A percentile compares a stretch with the other conserved stretches of the same genome.
Conservation (phyloP, 2,797 vertebrate species). For the Dendrocincla tyrannina region DNA sequence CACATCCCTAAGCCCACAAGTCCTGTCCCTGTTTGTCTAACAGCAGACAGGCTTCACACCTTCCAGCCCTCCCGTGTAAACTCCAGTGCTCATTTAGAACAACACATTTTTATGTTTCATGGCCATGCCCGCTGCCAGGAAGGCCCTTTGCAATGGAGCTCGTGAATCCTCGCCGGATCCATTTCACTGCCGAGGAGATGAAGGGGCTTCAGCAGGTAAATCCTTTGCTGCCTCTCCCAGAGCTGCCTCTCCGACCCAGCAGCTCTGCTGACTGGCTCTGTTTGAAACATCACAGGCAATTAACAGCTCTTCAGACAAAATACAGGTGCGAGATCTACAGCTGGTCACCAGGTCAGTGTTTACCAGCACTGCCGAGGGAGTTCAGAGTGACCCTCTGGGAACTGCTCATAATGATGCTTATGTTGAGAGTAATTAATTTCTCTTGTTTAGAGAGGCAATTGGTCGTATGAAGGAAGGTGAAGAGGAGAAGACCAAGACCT, state of each 20-base stretch:
- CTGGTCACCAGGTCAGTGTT: constrained; percentile 89
- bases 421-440: constrained; percentile 12
- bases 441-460: constrained; percentile 88
- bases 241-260: neutral
- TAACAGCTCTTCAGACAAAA: constrained; percentile 91
- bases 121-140: constrained; percentile 77
- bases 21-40: constrained; percentile 21
- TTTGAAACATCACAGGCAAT: constrained; percentile 80
- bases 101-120: constrained; percentile 61
- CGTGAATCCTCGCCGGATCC: constrained; percentile 88
- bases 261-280: constrained; percentile 51
- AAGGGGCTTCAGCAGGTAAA: constrained; percentile 92
- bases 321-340: constrained; percentile 93
- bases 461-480: constrained; percentile 96
- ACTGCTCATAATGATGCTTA: neutral
- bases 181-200: constrained; percentile 80
- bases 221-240: neutral
- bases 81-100: constrained; percentile 53
- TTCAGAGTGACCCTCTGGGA: neutral
- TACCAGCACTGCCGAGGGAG: neutral
- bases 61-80: constrained; percentile 39
- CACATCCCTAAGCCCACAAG: constrained; percentile 25
- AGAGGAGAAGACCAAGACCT: constrained; percentile 96
- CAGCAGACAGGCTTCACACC: constrained; percentile 54
- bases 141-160: constrained; percentile 95